Evolutionary conservation across 2,888 invertebrate genomes (phyloP).

Genomic region (Dolichomitus sp.): DNA sequence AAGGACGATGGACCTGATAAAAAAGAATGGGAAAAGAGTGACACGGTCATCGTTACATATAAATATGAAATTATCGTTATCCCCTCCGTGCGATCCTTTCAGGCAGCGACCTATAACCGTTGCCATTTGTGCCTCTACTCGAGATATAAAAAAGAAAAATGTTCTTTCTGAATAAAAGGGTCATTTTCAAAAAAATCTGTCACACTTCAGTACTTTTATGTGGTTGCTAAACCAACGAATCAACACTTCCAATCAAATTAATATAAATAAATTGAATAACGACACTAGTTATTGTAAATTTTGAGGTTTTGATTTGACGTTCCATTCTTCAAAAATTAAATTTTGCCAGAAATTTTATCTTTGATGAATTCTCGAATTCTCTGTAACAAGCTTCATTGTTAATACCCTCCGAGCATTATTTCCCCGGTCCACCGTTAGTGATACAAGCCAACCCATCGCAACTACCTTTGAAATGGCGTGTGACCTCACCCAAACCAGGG

Average conservation of each 20-base stretch:
- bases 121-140: neutral
- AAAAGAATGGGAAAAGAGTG: conserved; percentile 19
- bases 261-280: no score
- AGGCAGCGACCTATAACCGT: neutral
- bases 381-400: neutral
- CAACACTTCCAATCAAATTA: no score
- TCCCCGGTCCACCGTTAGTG: neutral
- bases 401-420: neutral
- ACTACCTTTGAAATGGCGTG: conserved; percentile 25
- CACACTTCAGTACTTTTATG: neutral
- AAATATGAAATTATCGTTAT: conserved; percentile 23
- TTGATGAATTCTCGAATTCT: neutral
- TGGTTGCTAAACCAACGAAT: no score
- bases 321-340: no score
- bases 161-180: neutral
- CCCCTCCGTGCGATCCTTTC: neutral
- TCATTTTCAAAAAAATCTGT: neutral
- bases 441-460: conserved; percentile 1
- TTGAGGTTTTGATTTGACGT: no score
- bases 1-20: conserved; percentile 1
- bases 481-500: conserved; percentile 17
- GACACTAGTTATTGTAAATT: no score
- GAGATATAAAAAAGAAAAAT: neutral
- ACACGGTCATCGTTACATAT: conserved; percentile 2
- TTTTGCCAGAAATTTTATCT: neutral